phyloP scores from a whole-genome alignment of 1,140 invertebrate species.

The Calephelis nemesis region DNA sequence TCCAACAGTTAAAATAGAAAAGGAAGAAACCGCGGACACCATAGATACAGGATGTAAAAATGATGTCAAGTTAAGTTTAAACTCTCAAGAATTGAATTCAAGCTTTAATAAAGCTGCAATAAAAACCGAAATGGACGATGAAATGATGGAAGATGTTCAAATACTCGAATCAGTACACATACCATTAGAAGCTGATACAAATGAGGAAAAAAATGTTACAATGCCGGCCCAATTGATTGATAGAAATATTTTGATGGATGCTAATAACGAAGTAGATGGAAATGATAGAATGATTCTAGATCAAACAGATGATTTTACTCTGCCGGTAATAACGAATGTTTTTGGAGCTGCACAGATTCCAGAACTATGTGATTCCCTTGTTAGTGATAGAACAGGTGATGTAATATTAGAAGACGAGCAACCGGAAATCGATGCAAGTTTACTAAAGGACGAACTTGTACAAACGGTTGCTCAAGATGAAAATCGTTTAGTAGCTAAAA shows the following conservation, averaged over 20 bases:
- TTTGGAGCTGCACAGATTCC: slow-evolving; percentile 22
- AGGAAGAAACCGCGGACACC: neutral
- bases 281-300: slow-evolving; percentile 5
- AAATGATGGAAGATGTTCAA: slow-evolving; percentile 23
- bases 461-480: neutral
- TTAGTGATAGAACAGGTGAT: slow-evolving; percentile 18
- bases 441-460: neutral
- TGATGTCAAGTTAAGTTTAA: neutral
- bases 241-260: slow-evolving; percentile 2
- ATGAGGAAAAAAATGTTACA: slow-evolving; percentile 3
- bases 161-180: slow-evolving; percentile 26
- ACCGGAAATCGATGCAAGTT: neutral
- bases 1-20: neutral
- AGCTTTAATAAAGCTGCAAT: slow-evolving; percentile 6
- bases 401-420: neutral
- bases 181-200: slow-evolving; percentile 25
- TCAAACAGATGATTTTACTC: slow-evolving; percentile 12
- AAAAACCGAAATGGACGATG: slow-evolving; percentile 25
- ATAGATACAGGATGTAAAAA: neutral
- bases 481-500: neutral
- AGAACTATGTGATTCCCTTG: slow-evolving; percentile 14
- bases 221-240: neutral
- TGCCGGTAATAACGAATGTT: slow-evolving; percentile 35
- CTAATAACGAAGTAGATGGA: neutral
- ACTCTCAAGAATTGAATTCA: neutral